Evolutionary conservation across 2,113 vertebrate species (phyloP), one percentile per base, ranked within the genome.

Genomic region (Pongo abelii): DNA sequence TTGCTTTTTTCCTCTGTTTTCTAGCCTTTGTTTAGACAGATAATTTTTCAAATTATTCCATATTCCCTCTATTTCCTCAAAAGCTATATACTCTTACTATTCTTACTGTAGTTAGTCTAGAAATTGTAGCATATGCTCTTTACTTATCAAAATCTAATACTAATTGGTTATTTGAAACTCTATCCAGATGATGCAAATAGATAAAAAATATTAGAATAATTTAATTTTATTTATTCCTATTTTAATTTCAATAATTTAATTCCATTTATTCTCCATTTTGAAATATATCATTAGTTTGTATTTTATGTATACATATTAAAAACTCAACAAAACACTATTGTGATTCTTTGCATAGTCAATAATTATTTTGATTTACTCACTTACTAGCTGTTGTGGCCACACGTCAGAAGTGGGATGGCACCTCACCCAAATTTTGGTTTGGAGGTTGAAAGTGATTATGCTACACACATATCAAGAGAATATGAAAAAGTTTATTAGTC

Each of bases 321-420:
- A 78, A 8, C 16, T 32, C 67, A 87, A 57, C 23, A 75, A 96
- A 95, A 92, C 74, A 57, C 46, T 27, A 17, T 75, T 94, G 67
- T 74, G 9, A 77, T 16, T 83, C 4, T 77, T 80, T 69, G 35
- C 22, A 81, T 30, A 74, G 46, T 48, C n/a, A 92, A 22, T 83
- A 81, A 94, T 90, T 84, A 40, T 80, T 97, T 91, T 89, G 18
- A 84, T 87, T 90, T 91, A 38, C 30, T 74, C 22, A 59, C 40
- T 95, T 55, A 23, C 75, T 93, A 85, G 61, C 46, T 84, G 12
- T 93, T 77, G 40, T 32, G 79, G 11, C 2, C 8, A 87, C 25
- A 3, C n/a, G 46, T 91, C 59, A 79, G 70, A 84, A 90, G 64
- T 32, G 67, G 55, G 48, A 84, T 75, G 52, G 13, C 13, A n/a